Base-by-base conservation (phyloP, 2,797 vertebrate genomes). In the Gobio occitaniae region DNA sequence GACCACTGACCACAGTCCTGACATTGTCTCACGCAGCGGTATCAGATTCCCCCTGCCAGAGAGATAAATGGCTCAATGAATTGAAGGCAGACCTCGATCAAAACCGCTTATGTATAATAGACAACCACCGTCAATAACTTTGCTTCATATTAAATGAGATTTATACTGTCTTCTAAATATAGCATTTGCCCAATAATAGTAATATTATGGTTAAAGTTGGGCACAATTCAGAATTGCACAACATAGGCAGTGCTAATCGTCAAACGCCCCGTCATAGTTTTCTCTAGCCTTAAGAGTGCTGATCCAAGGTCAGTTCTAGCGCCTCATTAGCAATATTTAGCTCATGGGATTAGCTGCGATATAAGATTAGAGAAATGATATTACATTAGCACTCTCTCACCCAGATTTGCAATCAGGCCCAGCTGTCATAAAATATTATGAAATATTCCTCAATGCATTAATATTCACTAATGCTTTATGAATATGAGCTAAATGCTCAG, bases 11-110 rank as follows among this genome's bases (percentile, higher is more conserved):
- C 93, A 89, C 93, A 92, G 87, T 80, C 82, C 32, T 84, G 80
- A 86, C 87, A 85, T 83, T 47, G 86, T 87, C 91, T 89, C 79
- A 87, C 89, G 87, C 72, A 17, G 83, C 15, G 78, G 84, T 93
- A 94, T 95, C 92, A 81, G 88, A 89, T 95, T 95, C 92, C 94
- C 82, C 80, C 86, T 66, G 86, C 88, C 71, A 86, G 85, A 89
- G 90, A 90, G 90, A 93, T 86, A 88, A 90, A 88, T 85, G 74
- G 71, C 84, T 47, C 56, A 81, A 84, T 66, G 74, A 87, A 90
- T 63, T 90, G 80, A 88, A 90, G 84, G 90, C 89, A 90, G 93
- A 79, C 84, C 89, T 92, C 86, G 68, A 89, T 91, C 87, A 85
- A 89, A 89, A 72, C 78, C 15, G 69, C 82, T 87, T 85, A 85